Evolutionary conservation across 2,888 invertebrate species (phyloP).

Genomic region (Lasioglossum malachurum): DNA sequence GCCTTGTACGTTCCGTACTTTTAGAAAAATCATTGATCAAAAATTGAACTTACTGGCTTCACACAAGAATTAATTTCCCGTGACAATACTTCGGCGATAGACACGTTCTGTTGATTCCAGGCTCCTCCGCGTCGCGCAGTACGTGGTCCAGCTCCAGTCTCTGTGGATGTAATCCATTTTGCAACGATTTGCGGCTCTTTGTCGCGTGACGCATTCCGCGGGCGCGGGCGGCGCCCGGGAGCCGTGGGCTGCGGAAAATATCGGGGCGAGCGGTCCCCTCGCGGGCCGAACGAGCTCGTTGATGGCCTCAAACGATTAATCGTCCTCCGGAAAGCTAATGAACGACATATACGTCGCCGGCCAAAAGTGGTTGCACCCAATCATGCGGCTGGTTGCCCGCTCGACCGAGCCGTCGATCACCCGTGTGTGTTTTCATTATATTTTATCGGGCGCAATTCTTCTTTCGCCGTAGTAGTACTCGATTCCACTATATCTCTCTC

Average conservation of each 20-base stretch:
- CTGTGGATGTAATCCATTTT: constrained; percentile 49
- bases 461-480: constrained; percentile 8
- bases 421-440: constrained; percentile 36
- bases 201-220: constrained; percentile 47
- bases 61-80: not conserved
- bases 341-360: constrained; percentile 48
- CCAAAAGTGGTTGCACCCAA: constrained; percentile 50
- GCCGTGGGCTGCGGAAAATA: constrained; percentile 44
- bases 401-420: constrained; percentile 37
- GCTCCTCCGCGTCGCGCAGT: not conserved
- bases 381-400: constrained; percentile 48
- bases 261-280: constrained; percentile 21
- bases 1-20: not conserved
- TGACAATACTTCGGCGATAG: not conserved
- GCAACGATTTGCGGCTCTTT: constrained; percentile 50
- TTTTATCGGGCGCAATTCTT: constrained; percentile 28
- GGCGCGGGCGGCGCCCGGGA: not conserved
- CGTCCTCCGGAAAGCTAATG: constrained; percentile 59
- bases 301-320: constrained; percentile 63
- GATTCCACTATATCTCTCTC: not conserved
- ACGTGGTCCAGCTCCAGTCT: not conserved
- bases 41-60: not conserved
- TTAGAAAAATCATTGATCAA: too few relatives aligned
- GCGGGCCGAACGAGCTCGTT: constrained; percentile 50
- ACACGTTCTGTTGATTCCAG: not conserved